Percentiles rank a stretch among this genome's conserved stretches.
Evolutionary conservation across 2,888 invertebrate species (phyloP).

Genomic region (Scrobipalpa costella): DNA sequence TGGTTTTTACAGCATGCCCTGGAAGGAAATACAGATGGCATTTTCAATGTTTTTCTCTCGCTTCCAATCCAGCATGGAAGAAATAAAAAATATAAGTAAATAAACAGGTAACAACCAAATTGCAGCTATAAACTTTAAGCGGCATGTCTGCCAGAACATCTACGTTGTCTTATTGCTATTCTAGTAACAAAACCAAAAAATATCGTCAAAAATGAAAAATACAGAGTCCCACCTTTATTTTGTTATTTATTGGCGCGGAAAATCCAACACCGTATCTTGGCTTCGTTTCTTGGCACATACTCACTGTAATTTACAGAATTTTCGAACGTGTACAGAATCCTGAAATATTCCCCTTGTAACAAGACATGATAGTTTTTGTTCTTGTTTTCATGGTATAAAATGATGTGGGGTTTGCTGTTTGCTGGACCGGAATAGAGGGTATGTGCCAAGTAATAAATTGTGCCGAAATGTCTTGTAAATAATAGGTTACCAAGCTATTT

Average conservation of each 20-base stretch:
- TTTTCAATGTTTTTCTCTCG: too few relatives aligned
- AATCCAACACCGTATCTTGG: conserved; percentile 52
- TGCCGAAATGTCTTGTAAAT: background rate
- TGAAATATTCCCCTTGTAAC: conserved; percentile 19
- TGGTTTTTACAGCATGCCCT: too few relatives aligned
- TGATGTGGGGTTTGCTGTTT: background rate
- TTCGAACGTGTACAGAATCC: conserved; percentile 12
- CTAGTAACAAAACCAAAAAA: background rate
- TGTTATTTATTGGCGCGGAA: conserved; percentile 52
- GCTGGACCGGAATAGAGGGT: background rate
- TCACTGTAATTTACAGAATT: conserved; percentile 35
- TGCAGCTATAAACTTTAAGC: too few relatives aligned
- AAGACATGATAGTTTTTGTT: conserved; percentile 24
- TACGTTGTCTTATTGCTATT: background rate
- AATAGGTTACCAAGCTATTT: background rate
- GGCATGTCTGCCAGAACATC: background rate
- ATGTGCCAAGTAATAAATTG: conserved; percentile 2
- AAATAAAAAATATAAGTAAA: too few relatives aligned
- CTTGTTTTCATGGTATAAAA: conserved; percentile 11
- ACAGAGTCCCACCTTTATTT: conserved; percentile 31
- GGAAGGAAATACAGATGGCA: too few relatives aligned
- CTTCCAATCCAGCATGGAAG: too few relatives aligned
- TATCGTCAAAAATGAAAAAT: conserved; percentile 8
- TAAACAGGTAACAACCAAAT: too few relatives aligned
- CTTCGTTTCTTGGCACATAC: conserved; percentile 53